These are phyloP conservation scores for Gnatocerus cornutus DNA, from an alignment of 2,888 invertebrate species.

Conservation along the genomic window DNA sequence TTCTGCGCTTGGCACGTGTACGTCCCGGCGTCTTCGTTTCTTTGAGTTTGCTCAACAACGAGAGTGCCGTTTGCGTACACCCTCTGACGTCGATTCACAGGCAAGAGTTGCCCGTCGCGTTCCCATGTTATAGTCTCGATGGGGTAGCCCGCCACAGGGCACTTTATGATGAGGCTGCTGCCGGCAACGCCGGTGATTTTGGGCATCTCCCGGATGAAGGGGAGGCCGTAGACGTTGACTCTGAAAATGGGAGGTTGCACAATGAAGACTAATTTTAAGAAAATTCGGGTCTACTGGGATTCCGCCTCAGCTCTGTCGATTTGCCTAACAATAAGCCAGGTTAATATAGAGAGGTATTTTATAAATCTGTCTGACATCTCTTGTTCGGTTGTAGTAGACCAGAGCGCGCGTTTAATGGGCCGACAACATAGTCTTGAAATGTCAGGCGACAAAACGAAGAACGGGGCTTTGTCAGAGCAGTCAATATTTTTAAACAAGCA, in stretches of 20 bases:
- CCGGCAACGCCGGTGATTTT: slow-evolving; percentile 92
- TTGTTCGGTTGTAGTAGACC: too few species aligned
- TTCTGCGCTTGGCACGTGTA: slow-evolving; percentile 94
- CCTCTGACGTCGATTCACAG: slow-evolving; percentile 89
- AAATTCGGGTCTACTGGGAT: too few species aligned
- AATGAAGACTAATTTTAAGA: too few species aligned
- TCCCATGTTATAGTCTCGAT: slow-evolving; percentile 93
- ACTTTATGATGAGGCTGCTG: slow-evolving; percentile 87
- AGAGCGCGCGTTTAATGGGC: too few species aligned
- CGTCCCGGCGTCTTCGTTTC: slow-evolving; percentile 88
- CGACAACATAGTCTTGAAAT: too few species aligned
- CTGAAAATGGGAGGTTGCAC: neutral
- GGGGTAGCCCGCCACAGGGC: slow-evolving; percentile 92
- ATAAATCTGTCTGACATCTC: too few species aligned
- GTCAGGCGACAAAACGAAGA: too few species aligned
- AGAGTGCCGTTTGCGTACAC: slow-evolving; percentile 91
- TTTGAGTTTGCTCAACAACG: slow-evolving; percentile 88
- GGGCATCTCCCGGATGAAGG: slow-evolving; percentile 90
- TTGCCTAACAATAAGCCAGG: too few species aligned
- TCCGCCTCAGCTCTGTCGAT: too few species aligned
- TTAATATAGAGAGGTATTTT: too few species aligned
- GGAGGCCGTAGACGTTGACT: slow-evolving; percentile 91
- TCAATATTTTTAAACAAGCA: too few species aligned
- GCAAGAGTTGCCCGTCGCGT: slow-evolving; percentile 89
- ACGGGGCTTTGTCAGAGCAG: too few species aligned